Evolutionary conservation across 2,888 invertebrate genomes (phyloP).

Genomic region (Boloria selene): DNA sequence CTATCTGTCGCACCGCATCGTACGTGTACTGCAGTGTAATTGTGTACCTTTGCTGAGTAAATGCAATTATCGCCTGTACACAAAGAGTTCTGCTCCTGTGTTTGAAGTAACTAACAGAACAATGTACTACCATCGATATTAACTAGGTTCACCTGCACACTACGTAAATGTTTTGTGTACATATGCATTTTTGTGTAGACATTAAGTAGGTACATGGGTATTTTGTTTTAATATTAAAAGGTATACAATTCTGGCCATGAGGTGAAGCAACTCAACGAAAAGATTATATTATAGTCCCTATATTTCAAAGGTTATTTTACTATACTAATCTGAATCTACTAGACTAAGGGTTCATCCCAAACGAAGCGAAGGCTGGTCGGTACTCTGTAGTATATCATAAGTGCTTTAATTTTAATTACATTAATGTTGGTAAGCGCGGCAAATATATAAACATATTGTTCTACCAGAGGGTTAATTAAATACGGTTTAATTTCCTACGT

Average conservation of each 20-base stretch:
- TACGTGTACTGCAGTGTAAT: conserved; percentile 21
- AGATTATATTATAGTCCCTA: too few species aligned
- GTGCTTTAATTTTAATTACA: conserved; percentile 32
- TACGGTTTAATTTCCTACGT: conserved; percentile 35
- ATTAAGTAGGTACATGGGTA: too few species aligned
- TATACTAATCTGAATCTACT: too few species aligned
- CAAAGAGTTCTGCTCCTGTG: conserved; percentile 9
- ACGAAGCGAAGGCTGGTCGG: too few species aligned
- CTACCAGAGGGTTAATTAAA: conserved; percentile 33
- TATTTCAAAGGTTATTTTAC: too few species aligned
- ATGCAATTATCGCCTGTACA: conserved; percentile 26
- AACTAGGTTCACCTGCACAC: too few species aligned
- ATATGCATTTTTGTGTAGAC: too few species aligned
- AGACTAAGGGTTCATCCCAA: too few species aligned
- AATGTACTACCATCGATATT: not conserved
- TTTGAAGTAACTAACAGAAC: not conserved
- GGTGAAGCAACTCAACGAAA: too few species aligned
- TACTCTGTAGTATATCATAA: not conserved
- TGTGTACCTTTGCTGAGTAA: conserved; percentile 22
- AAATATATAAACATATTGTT: conserved; percentile 35
- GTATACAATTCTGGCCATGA: too few species aligned
- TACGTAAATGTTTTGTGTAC: too few species aligned
- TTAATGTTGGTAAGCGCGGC: conserved; percentile 29
- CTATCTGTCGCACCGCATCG: conserved; percentile 23
- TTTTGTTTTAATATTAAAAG: too few species aligned